Conservation (phyloP, 2,113 vertebrate species). For the Microcebus griseorufus region DNA sequence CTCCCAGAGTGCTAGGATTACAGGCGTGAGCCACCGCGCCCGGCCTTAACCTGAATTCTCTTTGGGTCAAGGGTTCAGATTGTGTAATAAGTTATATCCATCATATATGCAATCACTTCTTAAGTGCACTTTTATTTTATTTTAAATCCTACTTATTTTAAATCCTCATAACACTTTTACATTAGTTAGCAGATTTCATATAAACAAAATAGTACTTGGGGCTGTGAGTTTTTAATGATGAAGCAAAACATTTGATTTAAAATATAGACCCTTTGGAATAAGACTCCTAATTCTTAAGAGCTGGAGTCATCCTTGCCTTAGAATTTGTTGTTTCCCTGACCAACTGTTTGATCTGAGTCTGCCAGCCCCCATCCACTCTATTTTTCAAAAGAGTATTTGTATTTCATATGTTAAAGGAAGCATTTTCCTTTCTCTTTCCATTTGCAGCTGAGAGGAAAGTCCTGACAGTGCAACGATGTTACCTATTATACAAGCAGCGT, state of each 20-base stretch:
- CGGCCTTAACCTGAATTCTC: too few relatives aligned
- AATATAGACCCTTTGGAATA: neutral
- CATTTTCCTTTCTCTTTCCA: slow-evolving; percentile 30
- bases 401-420: neutral
- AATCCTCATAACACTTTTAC: neutral
- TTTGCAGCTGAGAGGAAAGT: neutral
- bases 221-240: neutral
- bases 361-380: neutral
- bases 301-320: neutral
- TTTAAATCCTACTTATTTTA: slow-evolving; percentile 32
- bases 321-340: slow-evolving; percentile 2
- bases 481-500: neutral
- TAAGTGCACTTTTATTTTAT: slow-evolving; percentile 27
- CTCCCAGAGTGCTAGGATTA: too few relatives aligned
- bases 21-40: too few relatives aligned
- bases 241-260: slow-evolving; percentile 8
- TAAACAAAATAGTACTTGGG: neutral
- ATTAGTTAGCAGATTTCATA: slow-evolving; percentile 1
- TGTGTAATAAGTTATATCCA: neutral
- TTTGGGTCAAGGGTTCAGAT: neutral
- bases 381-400: slow-evolving; percentile 50
- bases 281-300: neutral
- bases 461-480: neutral
- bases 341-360: slow-evolving; percentile 10
- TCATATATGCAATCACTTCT: neutral